These are phyloP conservation scores for Cabera pusaria DNA, from an alignment of 2,888 invertebrate species.

Conservation along the genomic window DNA sequence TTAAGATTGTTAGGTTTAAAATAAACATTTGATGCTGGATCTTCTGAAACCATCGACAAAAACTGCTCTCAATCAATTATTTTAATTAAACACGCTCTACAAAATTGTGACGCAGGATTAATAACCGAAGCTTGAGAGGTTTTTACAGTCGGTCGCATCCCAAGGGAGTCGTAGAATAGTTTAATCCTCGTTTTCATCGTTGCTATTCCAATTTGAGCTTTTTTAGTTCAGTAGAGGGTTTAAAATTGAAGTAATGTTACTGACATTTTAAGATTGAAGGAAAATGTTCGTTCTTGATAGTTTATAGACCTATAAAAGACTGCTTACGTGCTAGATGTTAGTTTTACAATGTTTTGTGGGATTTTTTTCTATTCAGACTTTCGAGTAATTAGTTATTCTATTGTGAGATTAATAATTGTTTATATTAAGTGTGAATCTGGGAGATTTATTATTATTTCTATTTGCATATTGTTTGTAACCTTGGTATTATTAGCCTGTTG, in stretches of 20 bases:
- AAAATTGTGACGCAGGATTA: slow-evolving; percentile 28
- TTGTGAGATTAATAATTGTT: slow-evolving; percentile 1
- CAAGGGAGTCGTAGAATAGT: slow-evolving; percentile 27
- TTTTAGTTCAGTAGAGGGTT: background rate
- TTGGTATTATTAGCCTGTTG: too few relatives aligned
- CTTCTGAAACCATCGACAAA: too few relatives aligned
- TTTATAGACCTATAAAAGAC: slow-evolving; percentile 25
- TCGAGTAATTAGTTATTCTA: slow-evolving; percentile 4
- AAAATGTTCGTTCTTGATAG: slow-evolving; percentile 21
- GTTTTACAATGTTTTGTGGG: slow-evolving; percentile 22
- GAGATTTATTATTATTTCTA: too few relatives aligned
- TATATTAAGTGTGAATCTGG: too few relatives aligned
- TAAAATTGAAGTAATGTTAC: slow-evolving; percentile 7
- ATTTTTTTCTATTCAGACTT: too few relatives aligned
- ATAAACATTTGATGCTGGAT: too few relatives aligned
- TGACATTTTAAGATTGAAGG: slow-evolving; percentile 24
- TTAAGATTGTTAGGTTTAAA: too few relatives aligned
- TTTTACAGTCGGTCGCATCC: slow-evolving; percentile 35
- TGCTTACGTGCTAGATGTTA: slow-evolving; percentile 14
- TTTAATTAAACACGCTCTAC: slow-evolving; percentile 12
- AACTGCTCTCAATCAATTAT: too few relatives aligned
- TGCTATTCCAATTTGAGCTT: slow-evolving; percentile 9
- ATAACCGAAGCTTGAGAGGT: slow-evolving; percentile 34
- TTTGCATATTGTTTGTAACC: too few relatives aligned
- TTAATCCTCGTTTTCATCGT: slow-evolving; percentile 29